Percentiles rank a stretch among this genome's conserved stretches.
These are phyloP conservation scores for Echinarachnius parma DNA, from an alignment of 53 echinoderm and acorn worm genomes.

Conservation along the genomic window DNA sequence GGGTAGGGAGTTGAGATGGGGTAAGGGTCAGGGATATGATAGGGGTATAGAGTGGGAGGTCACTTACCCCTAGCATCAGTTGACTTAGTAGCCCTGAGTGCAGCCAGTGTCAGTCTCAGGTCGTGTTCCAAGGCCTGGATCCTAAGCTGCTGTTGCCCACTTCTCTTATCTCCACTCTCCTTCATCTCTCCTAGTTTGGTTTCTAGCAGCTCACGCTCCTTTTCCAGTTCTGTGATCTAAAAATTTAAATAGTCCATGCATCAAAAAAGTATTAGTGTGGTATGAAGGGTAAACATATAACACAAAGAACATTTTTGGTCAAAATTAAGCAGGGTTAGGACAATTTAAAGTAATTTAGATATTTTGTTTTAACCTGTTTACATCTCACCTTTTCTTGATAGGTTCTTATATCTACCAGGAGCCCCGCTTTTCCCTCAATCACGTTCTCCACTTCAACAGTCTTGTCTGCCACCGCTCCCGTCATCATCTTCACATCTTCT, in stretches of 20 bases:
- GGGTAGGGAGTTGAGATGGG: no score
- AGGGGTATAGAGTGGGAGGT: no score
- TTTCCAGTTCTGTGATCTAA: constrained; percentile 52
- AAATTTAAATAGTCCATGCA: no score
- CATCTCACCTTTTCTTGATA: constrained; percentile 56
- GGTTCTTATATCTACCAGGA: constrained; percentile 51
- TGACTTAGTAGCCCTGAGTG: constrained; percentile 58
- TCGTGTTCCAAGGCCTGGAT: constrained; percentile 71
- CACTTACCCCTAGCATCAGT: constrained; percentile 63
- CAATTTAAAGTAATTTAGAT: no score
- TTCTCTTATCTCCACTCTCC: constrained; percentile 33
- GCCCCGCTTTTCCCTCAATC: constrained; percentile 47
- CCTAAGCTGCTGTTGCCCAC: constrained; percentile 37
- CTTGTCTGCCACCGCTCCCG: constrained; percentile 47
- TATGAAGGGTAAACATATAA: no score
- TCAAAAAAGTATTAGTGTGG: no score
- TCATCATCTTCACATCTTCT: constrained; percentile 52
- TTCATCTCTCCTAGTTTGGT: constrained; percentile 23
- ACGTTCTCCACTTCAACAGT: constrained; percentile 50
- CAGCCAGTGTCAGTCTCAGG: constrained; percentile 47
- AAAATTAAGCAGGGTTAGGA: no score
- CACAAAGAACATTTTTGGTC: no score
- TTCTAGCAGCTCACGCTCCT: constrained; percentile 55
- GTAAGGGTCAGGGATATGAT: no score
- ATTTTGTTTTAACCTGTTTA: no score